Evolutionary conservation across 2,113 vertebrate genomes (phyloP).

Genomic region (Austrofundulus limnaeus): DNA sequence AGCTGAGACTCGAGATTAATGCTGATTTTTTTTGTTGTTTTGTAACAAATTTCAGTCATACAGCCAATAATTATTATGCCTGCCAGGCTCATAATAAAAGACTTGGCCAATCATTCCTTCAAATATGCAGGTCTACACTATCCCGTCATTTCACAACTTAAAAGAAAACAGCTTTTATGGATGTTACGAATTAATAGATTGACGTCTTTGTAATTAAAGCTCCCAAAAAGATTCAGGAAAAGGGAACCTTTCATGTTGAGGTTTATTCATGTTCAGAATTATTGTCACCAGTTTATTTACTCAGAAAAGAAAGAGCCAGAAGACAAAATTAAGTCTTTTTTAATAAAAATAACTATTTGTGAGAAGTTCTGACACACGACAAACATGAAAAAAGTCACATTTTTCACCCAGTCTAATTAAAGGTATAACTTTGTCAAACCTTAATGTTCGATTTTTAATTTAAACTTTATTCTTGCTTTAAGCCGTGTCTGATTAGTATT

Average conservation of each 20-base stretch:
- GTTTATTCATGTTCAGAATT: background rate
- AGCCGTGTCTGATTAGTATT: background rate
- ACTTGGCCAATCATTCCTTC: too few species aligned
- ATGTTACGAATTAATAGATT: background rate
- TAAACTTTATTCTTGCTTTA: slow-evolving; percentile 1
- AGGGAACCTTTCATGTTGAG: background rate
- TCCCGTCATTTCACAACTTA: background rate
- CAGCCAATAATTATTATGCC: too few species aligned
- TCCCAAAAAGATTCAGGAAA: background rate
- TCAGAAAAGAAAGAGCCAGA: background rate
- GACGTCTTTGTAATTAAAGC: background rate
- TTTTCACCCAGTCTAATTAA: background rate
- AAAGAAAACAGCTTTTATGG: background rate
- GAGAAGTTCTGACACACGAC: too few species aligned
- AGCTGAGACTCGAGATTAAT: background rate
- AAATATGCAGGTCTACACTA: background rate
- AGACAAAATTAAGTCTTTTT: background rate
- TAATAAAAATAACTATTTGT: background rate
- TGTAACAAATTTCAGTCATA: too few species aligned
- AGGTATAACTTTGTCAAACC: background rate
- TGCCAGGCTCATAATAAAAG: too few species aligned
- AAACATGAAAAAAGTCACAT: too few species aligned
- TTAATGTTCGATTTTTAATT: background rate
- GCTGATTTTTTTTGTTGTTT: background rate
- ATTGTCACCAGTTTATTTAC: background rate